A percentile compares a stretch with the other conserved stretches of the same genome.
phyloP scores from a whole-genome alignment of 2,888 invertebrate genomes.

The Lordiphosa fenestrarum region DNA sequence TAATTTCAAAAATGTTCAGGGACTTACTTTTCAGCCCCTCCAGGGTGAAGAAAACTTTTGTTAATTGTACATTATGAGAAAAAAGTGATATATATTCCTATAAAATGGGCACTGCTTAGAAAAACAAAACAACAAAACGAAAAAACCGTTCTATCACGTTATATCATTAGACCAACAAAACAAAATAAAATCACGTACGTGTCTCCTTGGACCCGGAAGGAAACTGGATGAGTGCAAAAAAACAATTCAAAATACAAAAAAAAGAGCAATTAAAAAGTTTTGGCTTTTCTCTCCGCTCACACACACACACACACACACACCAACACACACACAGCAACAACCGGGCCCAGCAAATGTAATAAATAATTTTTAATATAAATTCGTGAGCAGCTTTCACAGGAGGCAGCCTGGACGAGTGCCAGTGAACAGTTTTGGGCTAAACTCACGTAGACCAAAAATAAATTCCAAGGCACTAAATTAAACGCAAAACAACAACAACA shows the following conservation, averaged over 20 bases:
- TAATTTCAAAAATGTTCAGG: not conserved
- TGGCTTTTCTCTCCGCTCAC: constrained; percentile 36
- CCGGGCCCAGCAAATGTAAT: constrained; percentile 56
- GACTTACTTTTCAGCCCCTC: constrained; percentile 9
- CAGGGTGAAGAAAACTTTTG: constrained; percentile 12
- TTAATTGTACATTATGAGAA: constrained; percentile 33
- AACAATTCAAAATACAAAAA: constrained; percentile 42
- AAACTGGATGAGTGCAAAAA: constrained; percentile 39
- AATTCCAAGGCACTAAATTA: constrained; percentile 59
- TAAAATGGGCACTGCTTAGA: constrained; percentile 23
- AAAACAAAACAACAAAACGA: not conserved
- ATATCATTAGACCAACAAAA: constrained; percentile 64
- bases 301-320: constrained; percentile 6
- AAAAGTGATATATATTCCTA: constrained; percentile 20
- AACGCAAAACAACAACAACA: constrained; percentile 60
- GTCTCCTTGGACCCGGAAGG: constrained; percentile 51
- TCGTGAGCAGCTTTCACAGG: constrained; percentile 59
- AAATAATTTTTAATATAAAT: constrained; percentile 75
- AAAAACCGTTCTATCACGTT: constrained; percentile 53
- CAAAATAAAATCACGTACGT: constrained; percentile 65
- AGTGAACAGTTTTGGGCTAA: constrained; percentile 20
- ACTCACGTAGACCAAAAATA: constrained; percentile 33
- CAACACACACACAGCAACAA: constrained; percentile 20
- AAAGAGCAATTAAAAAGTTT: constrained; percentile 49
- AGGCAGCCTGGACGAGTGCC: constrained; percentile 40